phyloP scores from a whole-genome alignment of 2,113 vertebrate genomes.

The Serinus canaria region DNA sequence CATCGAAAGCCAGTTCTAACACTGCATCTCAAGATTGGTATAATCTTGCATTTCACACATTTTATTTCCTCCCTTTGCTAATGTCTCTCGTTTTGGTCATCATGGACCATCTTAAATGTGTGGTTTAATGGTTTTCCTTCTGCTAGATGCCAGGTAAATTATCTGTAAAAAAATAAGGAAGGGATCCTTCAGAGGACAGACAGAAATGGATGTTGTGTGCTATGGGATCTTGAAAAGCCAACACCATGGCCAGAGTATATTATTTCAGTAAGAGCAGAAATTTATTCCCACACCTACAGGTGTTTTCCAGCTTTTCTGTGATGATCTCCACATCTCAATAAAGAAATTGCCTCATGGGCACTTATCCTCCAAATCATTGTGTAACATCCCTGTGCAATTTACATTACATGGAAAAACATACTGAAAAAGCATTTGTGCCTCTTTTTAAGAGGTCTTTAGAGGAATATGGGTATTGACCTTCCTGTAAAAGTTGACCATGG shows the following conservation, averaged over 20 bases:
- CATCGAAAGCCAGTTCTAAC: neutral
- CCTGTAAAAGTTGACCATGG: slow-evolving; percentile 43
- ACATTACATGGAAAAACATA: slow-evolving; percentile 49
- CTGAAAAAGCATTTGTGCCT: slow-evolving; percentile 49
- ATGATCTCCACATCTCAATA: slow-evolving; percentile 21
- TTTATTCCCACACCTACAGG: slow-evolving; percentile 15
- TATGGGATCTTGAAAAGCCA: neutral
- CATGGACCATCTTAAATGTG: neutral
- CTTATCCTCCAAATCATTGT: neutral
- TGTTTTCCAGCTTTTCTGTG: slow-evolving; percentile 31
- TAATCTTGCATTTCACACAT: neutral
- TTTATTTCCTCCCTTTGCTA: neutral
- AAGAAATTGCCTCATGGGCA: neutral
- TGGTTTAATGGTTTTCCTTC: neutral
- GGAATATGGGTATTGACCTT: slow-evolving; percentile 44
- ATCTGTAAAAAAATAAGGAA: neutral
- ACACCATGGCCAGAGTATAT: neutral
- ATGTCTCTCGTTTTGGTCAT: neutral
- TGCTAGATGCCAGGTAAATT: neutral
- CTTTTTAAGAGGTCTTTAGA: slow-evolving; percentile 39
- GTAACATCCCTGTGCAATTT: slow-evolving; percentile 38
- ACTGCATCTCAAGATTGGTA: neutral
- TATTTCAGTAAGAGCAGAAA: neutral
- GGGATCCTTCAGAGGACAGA: neutral
- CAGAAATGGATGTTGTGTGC: neutral